phyloP scores from a whole-genome alignment of 2,797 vertebrate species.

The Rhinatrema bivittatum region DNA sequence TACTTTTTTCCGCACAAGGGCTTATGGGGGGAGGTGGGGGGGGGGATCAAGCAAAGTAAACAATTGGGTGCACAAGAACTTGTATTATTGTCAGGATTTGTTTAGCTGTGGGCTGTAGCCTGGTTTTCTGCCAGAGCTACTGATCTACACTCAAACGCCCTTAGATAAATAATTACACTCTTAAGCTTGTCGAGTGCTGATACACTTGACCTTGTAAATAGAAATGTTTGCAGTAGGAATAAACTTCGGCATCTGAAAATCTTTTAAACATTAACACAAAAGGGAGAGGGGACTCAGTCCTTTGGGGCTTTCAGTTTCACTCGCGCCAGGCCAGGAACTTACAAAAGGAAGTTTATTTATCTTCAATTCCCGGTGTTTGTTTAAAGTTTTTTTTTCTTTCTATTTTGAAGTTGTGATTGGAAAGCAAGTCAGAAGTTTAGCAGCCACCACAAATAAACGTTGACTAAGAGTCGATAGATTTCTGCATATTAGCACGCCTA shows the following conservation, averaged over 20 bases:
- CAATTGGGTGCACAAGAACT: conserved; percentile 47
- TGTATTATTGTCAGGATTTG: conserved; percentile 51
- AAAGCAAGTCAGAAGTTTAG: conserved; percentile 59
- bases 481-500: conserved; percentile 44
- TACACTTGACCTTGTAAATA: conserved; percentile 81
- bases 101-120: conserved; percentile 23
- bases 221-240: conserved; percentile 77
- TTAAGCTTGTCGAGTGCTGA: conserved; percentile 68
- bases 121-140: conserved; percentile 70
- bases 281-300: conserved; percentile 58
- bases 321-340: conserved; percentile 57
- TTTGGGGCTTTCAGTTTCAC: conserved; percentile 60
- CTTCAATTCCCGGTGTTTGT: conserved; percentile 72
- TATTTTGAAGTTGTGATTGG: conserved; percentile 57
- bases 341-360: conserved; percentile 64
- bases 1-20: no score
- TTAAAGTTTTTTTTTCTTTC: conserved; percentile 64
- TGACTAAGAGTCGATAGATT: conserved; percentile 53
- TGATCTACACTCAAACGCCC: conserved; percentile 70
- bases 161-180: conserved; percentile 75
- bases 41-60: no score
- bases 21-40: no score
- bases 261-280: conserved; percentile 82
- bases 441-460: conserved; percentile 69
- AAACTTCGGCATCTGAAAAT: conserved; percentile 74